Evolutionary conservation across 1,140 invertebrate species (phyloP).

Genomic region (Drosophila triauraria): DNA sequence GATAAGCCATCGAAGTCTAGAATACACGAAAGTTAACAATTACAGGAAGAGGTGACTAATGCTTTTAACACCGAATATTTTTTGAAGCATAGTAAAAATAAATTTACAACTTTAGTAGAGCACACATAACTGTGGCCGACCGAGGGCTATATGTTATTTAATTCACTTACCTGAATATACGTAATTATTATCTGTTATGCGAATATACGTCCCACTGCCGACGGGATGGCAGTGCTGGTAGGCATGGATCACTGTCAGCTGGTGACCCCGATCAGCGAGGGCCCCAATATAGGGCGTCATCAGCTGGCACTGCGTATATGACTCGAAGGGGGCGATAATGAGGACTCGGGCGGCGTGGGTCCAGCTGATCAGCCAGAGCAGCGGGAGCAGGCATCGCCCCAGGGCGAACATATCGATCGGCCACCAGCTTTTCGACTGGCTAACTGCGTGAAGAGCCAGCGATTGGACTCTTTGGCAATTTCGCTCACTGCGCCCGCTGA

Average conservation of each 20-base stretch:
- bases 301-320: slow-evolving; percentile 47
- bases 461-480: not conserved
- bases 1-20: slow-evolving; percentile 3
- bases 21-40: not conserved
- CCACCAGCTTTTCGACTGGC: not conserved
- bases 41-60: too few species aligned
- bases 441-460: not conserved
- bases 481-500: not conserved
- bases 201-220: slow-evolving; percentile 25
- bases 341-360: slow-evolving; percentile 23
- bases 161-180: slow-evolving; percentile 14
- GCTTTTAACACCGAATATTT: too few species aligned
- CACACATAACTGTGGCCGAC: not conserved
- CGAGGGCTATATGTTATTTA: not conserved
- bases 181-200: slow-evolving; percentile 15
- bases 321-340: slow-evolving; percentile 45
- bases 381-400: slow-evolving; percentile 3
- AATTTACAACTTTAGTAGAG: too few species aligned
- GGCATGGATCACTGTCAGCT: slow-evolving; percentile 53
- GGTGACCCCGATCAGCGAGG: slow-evolving; percentile 48
- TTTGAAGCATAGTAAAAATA: too few species aligned
- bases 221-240: slow-evolving; percentile 14
- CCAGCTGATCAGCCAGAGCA: slow-evolving; percentile 1
- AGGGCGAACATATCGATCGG: slow-evolving; percentile 15
- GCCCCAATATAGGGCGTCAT: slow-evolving; percentile 47